Conservation (phyloP, 2,888 invertebrate genomes). For the Leptopilina myrica region DNA sequence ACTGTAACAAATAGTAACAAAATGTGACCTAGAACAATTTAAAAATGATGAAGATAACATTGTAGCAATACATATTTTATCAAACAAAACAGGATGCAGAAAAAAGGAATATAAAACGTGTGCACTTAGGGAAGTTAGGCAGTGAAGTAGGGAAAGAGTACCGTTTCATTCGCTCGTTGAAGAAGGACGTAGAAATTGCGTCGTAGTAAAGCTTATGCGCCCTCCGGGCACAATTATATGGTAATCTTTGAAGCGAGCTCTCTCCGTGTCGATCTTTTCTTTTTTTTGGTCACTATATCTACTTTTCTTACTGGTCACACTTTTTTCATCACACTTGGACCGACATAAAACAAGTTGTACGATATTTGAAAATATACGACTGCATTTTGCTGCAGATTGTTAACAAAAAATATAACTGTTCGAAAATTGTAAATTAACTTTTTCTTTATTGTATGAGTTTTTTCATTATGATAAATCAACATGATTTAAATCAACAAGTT, state of each 20-base stretch:
- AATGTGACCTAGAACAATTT: too few relatives aligned
- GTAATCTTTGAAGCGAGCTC: constrained; percentile 72
- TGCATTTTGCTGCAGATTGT: too few relatives aligned
- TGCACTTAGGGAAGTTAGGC: constrained; percentile 42
- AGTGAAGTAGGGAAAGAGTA: constrained; percentile 59
- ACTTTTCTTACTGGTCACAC: constrained; percentile 45
- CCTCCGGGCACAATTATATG: constrained; percentile 76
- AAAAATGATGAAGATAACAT: too few relatives aligned
- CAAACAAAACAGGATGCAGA: constrained; percentile 41
- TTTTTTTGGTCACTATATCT: constrained; percentile 39
- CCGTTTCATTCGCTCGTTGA: constrained; percentile 71
- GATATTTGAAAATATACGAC: constrained; percentile 10
- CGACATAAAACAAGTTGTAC: constrained; percentile 17
- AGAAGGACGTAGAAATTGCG: constrained; percentile 75
- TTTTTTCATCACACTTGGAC: constrained; percentile 43
- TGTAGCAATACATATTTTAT: not conserved
- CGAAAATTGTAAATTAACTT: too few relatives aligned
- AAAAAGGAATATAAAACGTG: constrained; percentile 49
- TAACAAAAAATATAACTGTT: too few relatives aligned
- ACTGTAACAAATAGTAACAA: too few relatives aligned
- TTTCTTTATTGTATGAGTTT: too few relatives aligned
- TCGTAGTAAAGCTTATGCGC: constrained; percentile 74
- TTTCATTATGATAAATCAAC: too few relatives aligned
- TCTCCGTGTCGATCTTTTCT: constrained; percentile 46
- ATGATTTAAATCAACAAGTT: too few relatives aligned